Percentiles rank a stretch among this genome's conserved stretches.
Evolutionary conservation across 2,797 vertebrate genomes (phyloP).

Genomic region (Gallinago nigripennis): DNA sequence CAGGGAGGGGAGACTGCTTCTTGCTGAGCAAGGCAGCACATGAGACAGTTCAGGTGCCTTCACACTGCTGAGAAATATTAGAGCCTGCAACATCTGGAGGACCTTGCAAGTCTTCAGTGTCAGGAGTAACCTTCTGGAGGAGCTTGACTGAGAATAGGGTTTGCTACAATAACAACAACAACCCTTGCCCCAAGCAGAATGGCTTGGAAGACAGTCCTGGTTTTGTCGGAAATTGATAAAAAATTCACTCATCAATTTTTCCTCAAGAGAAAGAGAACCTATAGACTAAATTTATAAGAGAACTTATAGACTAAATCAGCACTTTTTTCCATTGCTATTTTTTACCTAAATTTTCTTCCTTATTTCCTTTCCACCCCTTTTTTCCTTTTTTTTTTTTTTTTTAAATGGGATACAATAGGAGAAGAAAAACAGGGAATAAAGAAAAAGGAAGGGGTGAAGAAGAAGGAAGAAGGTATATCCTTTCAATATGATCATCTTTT

Average conservation of each 20-base stretch:
- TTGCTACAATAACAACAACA: background rate
- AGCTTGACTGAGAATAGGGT: background rate
- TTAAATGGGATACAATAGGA: background rate
- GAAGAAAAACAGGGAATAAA: background rate
- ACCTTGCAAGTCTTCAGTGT: background rate
- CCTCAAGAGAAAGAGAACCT: too few species aligned
- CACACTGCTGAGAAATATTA: background rate
- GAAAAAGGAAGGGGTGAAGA: background rate
- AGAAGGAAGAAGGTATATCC: background rate
- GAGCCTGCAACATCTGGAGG: background rate
- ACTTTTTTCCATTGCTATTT: background rate
- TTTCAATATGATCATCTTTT: background rate
- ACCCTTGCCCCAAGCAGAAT: background rate
- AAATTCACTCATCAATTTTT: background rate
- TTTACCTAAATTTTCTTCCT: background rate
- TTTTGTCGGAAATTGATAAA: background rate
- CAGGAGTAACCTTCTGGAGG: background rate
- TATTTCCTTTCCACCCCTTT: background rate
- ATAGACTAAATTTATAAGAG: too few species aligned
- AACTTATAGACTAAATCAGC: background rate
- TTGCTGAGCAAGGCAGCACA: fast-evolving
- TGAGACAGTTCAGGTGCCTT: background rate
- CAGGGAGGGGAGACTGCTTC: background rate
- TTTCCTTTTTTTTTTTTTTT: background rate
- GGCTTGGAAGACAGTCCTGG: background rate